A percentile compares a stretch with the other conserved stretches of the same genome.
These are phyloP conservation scores for Cephalopholis sonnerati DNA, from an alignment of 2,113 vertebrate species.

Conservation along the genomic window DNA sequence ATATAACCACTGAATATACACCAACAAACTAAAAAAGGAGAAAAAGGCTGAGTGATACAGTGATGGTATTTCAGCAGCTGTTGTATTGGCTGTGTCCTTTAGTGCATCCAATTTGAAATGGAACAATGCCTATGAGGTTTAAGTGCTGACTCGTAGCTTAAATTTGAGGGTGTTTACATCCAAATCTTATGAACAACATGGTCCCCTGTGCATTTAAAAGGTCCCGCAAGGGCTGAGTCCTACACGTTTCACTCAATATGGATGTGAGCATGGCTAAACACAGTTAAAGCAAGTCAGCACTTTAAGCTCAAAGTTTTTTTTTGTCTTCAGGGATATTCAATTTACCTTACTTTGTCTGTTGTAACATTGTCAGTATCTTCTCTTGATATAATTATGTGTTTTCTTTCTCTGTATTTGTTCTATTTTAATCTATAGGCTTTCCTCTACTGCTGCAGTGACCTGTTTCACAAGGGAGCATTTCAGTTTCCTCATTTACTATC, in stretches of 20 bases:
- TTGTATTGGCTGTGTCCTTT: not conserved
- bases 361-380: not conserved
- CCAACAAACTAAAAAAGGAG: not conserved
- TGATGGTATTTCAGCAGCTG: not conserved
- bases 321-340: not conserved
- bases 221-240: not conserved
- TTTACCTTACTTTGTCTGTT: not conserved
- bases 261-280: not conserved
- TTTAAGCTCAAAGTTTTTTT: not conserved
- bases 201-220: not conserved
- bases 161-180: not conserved
- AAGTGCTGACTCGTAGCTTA: constrained; percentile 1
- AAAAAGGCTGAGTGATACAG: not conserved
- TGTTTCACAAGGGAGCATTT: constrained; percentile 14
- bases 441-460: not conserved
- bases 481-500: not conserved
- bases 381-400: not conserved
- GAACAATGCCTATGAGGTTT: not conserved
- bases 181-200: not conserved
- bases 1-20: not conserved
- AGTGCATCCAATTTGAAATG: not conserved
- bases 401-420: not conserved
- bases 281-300: not conserved
- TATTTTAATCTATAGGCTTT: not conserved
- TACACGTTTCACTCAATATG: not conserved